Base-by-base conservation (phyloP, 1,140 invertebrate species). In the Plectrocnemia conspersa region DNA sequence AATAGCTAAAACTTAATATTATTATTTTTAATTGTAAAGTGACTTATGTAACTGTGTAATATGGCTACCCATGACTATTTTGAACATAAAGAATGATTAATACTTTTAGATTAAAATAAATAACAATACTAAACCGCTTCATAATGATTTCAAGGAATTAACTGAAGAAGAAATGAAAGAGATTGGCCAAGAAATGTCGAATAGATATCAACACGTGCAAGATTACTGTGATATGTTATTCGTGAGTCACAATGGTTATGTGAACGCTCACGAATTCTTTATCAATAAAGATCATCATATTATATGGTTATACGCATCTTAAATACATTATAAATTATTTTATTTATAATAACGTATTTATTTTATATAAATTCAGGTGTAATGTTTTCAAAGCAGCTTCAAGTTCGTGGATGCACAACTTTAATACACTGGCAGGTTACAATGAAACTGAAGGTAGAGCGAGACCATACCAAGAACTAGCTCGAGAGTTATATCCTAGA, bases 331-430 rank as follows among this genome's bases (percentile, higher is more conserved):
- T 41, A 18, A 32, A n/a, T 32, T 9, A 32, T 32, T 32, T 32
- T 32, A 32, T 9, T 13, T 2, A 42, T 6, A n/a, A n/a, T n/a
- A 9, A 10, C n/a, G n/a, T 11, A 24, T 21, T 35, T 21, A n/a
- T 19, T 7, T 2, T 41, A 4, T 13, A 18, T 24, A 2, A n/a
- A 70, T 67, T 32, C 21, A 65, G 63, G 79, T 87, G 85, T 64
- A 86, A 85, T 66, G 77, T 87, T 45, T 87, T 86, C 66, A 86
- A 87, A 74, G 84, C 85, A 19, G 86, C 84, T 15, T 86, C 83
- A 27, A 84, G 85, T 1, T 85, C 85, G 1, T 88, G 85, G 85
- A 84, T 88, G 81, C 86, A 85, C 67, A 86, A 86, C 69, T 86
- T 86, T 61, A 85, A 86, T 72, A 69, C 84, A 52, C 71, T 86